Percentiles rank a stretch among this genome's conserved stretches.
These are phyloP conservation scores for Athalia rosae DNA, from an alignment of 2,888 invertebrate species.

Conservation along the genomic window DNA sequence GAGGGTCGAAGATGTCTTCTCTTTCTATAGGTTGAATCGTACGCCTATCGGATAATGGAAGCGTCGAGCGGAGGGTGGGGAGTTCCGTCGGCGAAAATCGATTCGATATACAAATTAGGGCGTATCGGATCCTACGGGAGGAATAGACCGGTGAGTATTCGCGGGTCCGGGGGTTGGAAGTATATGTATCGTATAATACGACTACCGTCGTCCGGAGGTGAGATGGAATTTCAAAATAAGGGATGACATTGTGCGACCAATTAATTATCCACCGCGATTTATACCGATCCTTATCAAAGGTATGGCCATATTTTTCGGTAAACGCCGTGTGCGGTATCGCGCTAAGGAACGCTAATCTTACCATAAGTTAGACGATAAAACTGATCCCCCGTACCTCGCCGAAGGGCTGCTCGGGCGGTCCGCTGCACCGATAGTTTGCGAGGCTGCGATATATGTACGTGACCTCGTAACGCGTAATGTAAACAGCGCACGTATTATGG, in stretches of 20 bases:
- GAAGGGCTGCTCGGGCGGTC: neutral
- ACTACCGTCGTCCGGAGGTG: neutral
- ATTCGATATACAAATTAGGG: conserved; percentile 44
- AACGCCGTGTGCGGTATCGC: no score
- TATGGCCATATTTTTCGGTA: conserved; percentile 24
- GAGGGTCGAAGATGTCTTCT: conserved; percentile 37
- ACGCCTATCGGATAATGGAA: conserved; percentile 29
- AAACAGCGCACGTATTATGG: conserved; percentile 31
- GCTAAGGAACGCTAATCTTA: conserved; percentile 25
- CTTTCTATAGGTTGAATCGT: conserved; percentile 17
- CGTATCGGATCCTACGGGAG: conserved; percentile 31
- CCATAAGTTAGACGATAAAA: neutral
- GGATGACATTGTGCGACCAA: neutral
- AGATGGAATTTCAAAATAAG: neutral
- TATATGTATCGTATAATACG: conserved; percentile 33
- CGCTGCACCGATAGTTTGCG: conserved; percentile 30
- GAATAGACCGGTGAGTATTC: conserved; percentile 6
- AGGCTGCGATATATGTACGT: neutral
- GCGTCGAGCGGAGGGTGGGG: conserved; percentile 25
- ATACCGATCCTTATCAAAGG: neutral
- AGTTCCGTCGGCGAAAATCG: conserved; percentile 29
- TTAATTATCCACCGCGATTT: conserved; percentile 6
- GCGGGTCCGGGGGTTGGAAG: neutral
- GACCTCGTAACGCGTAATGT: conserved; percentile 6
- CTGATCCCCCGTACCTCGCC: conserved; percentile 12